phyloP scores from a whole-genome alignment of 2,888 invertebrate genomes.

The Exocentrus adspersus region DNA sequence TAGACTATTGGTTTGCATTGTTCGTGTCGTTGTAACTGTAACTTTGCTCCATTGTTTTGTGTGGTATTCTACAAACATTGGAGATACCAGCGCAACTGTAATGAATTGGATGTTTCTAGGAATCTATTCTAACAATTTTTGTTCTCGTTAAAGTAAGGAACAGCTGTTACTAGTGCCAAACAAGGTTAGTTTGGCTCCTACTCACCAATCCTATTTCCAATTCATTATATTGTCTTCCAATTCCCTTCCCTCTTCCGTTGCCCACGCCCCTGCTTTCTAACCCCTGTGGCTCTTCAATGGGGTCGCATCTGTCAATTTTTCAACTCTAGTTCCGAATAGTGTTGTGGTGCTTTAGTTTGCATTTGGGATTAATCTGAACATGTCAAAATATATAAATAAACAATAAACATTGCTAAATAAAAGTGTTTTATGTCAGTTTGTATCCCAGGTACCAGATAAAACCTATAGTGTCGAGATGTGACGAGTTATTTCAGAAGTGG shows the following conservation, averaged over 20 bases:
- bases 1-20: not conserved
- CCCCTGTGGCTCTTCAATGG: constrained; percentile 58
- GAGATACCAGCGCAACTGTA: not conserved
- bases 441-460: not conserved
- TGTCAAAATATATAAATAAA: not conserved
- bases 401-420: constrained; percentile 4
- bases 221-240: not conserved
- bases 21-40: not conserved
- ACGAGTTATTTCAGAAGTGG: not conserved
- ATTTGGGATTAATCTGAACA: constrained; percentile 42
- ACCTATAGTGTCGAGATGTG: not conserved
- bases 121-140: too few species aligned
- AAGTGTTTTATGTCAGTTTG: not conserved
- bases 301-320: constrained; percentile 65
- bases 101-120: not conserved
- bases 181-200: too few species aligned
- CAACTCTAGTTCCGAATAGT: constrained; percentile 55
- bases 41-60: not conserved
- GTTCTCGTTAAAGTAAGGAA: too few species aligned
- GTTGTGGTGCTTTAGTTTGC: constrained; percentile 52
- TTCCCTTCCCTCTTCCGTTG: not conserved
- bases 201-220: too few species aligned
- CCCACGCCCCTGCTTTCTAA: constrained; percentile 54
- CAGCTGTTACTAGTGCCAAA: too few species aligned
- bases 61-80: not conserved